Percentiles rank a stretch among this genome's conserved stretches.
Evolutionary conservation across 2,888 invertebrate species (phyloP).

Genomic region (Eustalomyia histrio): DNA sequence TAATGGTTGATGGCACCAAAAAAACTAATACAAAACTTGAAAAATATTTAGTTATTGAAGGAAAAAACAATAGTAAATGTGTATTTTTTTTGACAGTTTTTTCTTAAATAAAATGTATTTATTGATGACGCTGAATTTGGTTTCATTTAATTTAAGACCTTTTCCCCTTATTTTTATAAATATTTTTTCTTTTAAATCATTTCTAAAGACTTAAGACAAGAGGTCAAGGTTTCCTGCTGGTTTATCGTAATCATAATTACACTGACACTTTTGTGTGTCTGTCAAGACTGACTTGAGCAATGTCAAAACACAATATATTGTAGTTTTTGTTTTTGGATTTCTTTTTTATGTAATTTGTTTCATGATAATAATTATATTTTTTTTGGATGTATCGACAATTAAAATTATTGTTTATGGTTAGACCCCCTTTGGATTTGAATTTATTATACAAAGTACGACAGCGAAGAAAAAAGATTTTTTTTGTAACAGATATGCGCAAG

Average conservation of each 20-base stretch:
- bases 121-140: constrained; percentile 1
- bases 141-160: neutral
- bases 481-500: neutral
- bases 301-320: neutral
- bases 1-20: constrained; percentile 43
- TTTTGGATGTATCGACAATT: constrained; percentile 36
- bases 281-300: too few relatives aligned
- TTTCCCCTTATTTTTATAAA: neutral
- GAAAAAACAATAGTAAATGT: neutral
- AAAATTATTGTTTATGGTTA: constrained; percentile 39
- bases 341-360: constrained; percentile 19
- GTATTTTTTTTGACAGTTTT: neutral
- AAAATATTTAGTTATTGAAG: neutral
- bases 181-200: constrained; percentile 17
- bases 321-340: constrained; percentile 2
- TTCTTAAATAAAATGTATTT: neutral
- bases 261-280: constrained; percentile 32
- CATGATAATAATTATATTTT: constrained; percentile 16
- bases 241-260: constrained; percentile 24
- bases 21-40: neutral
- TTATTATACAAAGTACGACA: constrained; percentile 1
- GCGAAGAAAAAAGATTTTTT: neutral
- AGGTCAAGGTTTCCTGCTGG: constrained; percentile 55
- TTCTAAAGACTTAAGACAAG: constrained; percentile 22
- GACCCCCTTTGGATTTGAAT: constrained; percentile 33